These are phyloP conservation scores for Siderastrea radians DNA, from an alignment of 92 coral and sea anemone genomes.

Conservation along the genomic window DNA sequence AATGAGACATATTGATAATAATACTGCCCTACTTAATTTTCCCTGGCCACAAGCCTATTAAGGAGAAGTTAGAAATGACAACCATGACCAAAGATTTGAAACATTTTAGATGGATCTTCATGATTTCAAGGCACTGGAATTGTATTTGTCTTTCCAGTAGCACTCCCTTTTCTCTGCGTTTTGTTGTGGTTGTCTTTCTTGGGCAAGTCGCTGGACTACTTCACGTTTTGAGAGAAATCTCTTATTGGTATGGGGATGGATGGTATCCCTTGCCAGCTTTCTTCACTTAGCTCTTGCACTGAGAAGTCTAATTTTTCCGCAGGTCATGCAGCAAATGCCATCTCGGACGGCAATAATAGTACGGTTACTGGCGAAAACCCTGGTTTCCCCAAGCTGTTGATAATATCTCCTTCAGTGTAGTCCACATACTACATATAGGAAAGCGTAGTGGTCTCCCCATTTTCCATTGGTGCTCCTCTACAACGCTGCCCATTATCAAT, in stretches of 20 bases:
- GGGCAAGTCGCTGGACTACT: constrained; percentile 30
- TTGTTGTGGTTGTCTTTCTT: constrained; percentile 23
- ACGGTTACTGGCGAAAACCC: constrained; percentile 22
- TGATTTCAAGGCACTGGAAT: constrained; percentile 30
- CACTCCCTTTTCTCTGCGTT: constrained; percentile 37
- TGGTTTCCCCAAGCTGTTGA: not conserved
- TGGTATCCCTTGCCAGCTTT: constrained; percentile 14
- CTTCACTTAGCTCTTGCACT: not conserved
- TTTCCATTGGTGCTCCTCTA: constrained; percentile 13
- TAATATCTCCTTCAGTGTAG: not conserved
- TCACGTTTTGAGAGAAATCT: constrained; percentile 33
- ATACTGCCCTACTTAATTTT: too few species aligned
- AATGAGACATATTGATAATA: too few species aligned
- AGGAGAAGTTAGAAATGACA: too few species aligned
- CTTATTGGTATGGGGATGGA: constrained; percentile 19
- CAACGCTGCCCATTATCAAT: constrained; percentile 4
- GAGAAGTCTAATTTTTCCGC: not conserved
- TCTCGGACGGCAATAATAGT: constrained; percentile 5
- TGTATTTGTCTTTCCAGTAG: constrained; percentile 35
- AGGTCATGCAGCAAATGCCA: constrained; percentile 40
- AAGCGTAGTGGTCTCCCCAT: constrained; percentile 28
- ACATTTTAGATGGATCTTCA: constrained; percentile 7
- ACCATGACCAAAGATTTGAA: not conserved
- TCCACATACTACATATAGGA: constrained; percentile 4
- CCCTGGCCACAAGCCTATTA: too few species aligned